These are phyloP conservation scores for Neotoxoptera formosana DNA, from an alignment of 1,140 invertebrate species.

Conservation along the genomic window DNA sequence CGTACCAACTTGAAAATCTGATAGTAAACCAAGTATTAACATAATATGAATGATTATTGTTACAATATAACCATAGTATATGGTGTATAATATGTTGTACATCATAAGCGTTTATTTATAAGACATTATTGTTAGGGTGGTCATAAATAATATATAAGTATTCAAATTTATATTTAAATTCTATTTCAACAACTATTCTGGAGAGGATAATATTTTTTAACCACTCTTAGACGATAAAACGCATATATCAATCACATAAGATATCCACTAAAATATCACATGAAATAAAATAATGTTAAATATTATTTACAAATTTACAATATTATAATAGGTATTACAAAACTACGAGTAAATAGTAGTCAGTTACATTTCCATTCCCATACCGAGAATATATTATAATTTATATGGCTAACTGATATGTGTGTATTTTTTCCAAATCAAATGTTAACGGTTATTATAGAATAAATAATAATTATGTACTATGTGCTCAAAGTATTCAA, in stretches of 20 bases:
- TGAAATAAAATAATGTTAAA: background rate
- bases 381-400: background rate
- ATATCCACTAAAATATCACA: background rate
- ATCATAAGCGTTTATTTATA: background rate
- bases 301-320: background rate
- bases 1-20: background rate
- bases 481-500: background rate
- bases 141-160: slow-evolving; percentile 10
- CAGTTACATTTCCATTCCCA: no score
- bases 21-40: background rate
- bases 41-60: background rate
- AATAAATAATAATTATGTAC: no score
- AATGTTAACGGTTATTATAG: background rate
- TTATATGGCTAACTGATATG: background rate
- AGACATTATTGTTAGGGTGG: background rate
- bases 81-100: background rate
- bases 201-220: background rate
- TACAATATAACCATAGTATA: background rate
- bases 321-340: no score
- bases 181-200: background rate
- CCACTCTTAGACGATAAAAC: background rate
- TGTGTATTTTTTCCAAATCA: background rate
- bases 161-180: background rate
- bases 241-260: background rate
- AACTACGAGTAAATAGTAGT: no score